Percentiles rank a stretch among this genome's conserved stretches.
phyloP scores from a whole-genome alignment of 2,797 vertebrate genomes.

The Poecilia gillii region DNA sequence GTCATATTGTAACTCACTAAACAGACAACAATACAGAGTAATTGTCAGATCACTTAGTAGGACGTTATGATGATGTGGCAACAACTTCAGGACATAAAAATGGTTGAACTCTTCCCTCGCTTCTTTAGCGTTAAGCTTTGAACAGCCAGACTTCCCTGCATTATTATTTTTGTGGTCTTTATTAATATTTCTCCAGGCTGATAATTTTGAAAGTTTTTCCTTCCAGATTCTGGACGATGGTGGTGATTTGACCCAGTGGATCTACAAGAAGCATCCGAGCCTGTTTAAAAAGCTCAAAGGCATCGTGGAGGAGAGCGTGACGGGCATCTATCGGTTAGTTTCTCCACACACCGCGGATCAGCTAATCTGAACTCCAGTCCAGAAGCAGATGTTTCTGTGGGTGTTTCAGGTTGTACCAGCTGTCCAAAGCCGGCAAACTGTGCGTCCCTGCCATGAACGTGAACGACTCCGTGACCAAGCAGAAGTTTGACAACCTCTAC shows the following conservation, averaged over 20 bases:
- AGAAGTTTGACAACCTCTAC: slow-evolving; percentile 96
- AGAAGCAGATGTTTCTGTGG: not conserved
- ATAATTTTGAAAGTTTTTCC: not conserved
- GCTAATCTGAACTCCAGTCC: not conserved
- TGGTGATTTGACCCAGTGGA: slow-evolving; percentile 95
- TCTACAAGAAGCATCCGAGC: slow-evolving; percentile 92
- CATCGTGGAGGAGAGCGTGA: slow-evolving; percentile 95
- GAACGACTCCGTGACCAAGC: slow-evolving; percentile 94
- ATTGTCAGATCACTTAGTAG: not conserved
- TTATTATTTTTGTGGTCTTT: not conserved
- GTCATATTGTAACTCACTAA: not conserved
- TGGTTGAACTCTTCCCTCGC: not conserved
- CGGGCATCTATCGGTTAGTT: slow-evolving; percentile 89
- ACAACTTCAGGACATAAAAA: not conserved
- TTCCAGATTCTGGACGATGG: slow-evolving; percentile 93
- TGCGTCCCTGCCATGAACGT: slow-evolving; percentile 93
- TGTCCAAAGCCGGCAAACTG: slow-evolving; percentile 89
- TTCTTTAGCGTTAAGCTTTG: not conserved
- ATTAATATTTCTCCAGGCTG: not conserved
- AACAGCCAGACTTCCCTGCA: not conserved
- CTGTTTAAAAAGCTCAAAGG: slow-evolving; percentile 93
- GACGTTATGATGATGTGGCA: not conserved
- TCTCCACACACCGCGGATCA: not conserved
- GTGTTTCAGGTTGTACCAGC: slow-evolving; percentile 86
- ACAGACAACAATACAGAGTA: not conserved